Percentiles rank a stretch among this genome's conserved stretches.
phyloP scores from a whole-genome alignment of 2,113 vertebrate genomes.

The Cheirogaleus medius region DNA sequence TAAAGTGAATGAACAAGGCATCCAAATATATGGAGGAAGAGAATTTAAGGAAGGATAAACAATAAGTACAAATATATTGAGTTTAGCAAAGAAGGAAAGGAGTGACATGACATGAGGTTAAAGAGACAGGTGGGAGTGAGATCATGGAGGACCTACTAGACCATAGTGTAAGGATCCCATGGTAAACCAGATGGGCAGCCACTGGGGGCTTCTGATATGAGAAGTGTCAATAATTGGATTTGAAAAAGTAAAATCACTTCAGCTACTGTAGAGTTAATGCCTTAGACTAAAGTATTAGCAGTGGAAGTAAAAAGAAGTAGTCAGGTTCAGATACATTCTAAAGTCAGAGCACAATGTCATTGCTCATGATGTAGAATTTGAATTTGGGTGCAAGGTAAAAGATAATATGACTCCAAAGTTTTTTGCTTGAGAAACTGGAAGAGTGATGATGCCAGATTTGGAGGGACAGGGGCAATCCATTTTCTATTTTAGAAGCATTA shows the following conservation, averaged over 20 bases:
- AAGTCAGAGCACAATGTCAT: background rate
- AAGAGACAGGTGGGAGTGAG: background rate
- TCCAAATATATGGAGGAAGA: background rate
- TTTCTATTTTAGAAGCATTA: background rate
- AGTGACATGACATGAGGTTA: background rate
- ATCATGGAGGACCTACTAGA: background rate
- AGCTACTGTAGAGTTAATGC: background rate
- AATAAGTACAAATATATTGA: background rate
- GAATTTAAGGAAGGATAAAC: background rate
- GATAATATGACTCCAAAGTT: background rate
- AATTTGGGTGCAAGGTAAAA: background rate
- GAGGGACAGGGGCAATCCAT: background rate
- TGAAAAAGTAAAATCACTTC: background rate
- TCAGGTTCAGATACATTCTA: background rate
- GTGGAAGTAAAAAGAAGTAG: background rate
- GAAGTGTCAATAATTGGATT: background rate
- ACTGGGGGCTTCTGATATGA: background rate
- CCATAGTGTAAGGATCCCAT: background rate
- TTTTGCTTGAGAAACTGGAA: background rate
- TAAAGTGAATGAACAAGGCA: background rate
- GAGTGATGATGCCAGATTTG: background rate
- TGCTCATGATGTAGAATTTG: background rate
- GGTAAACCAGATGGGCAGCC: background rate
- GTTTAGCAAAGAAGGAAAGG: background rate
- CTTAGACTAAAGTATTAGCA: background rate